These are phyloP conservation scores for Ptychochromis oligacanthus DNA, from an alignment of 2,113 vertebrate genomes.

Conservation along the genomic window DNA sequence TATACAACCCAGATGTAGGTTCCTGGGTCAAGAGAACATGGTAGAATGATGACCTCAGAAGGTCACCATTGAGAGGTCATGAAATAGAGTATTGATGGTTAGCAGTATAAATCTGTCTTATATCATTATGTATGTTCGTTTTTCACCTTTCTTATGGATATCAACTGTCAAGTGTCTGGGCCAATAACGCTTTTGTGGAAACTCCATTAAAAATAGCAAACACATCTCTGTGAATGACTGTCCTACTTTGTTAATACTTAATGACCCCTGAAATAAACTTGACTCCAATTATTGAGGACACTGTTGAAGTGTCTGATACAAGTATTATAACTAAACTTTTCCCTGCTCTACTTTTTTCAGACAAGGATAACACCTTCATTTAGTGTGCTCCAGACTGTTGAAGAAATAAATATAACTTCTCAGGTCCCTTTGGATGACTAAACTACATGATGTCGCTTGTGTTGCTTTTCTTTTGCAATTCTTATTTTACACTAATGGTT, in stretches of 20 bases:
- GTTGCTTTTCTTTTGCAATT: background rate
- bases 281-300: constrained; percentile 32
- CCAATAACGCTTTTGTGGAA: background rate
- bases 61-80: too few relatives aligned
- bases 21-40: background rate
- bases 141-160: background rate
- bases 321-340: constrained; percentile 8
- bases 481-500: background rate
- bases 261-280: constrained; percentile 33
- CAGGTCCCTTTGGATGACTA: background rate
- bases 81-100: background rate
- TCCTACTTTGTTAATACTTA: constrained; percentile 43
- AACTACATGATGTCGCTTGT: background rate
- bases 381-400: background rate
- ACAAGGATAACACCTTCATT: background rate
- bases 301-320: constrained; percentile 7
- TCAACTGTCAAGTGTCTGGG: background rate
- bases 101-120: background rate
- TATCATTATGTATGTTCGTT: background rate
- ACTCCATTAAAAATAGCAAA: constrained; percentile 8
- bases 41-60: too few relatives aligned
- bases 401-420: background rate
- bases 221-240: constrained; percentile 23
- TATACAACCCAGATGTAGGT: background rate
- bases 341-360: background rate